phyloP scores from a whole-genome alignment of 35 echinoderm and acorn worm genomes.

The Chiridota heheva region DNA sequence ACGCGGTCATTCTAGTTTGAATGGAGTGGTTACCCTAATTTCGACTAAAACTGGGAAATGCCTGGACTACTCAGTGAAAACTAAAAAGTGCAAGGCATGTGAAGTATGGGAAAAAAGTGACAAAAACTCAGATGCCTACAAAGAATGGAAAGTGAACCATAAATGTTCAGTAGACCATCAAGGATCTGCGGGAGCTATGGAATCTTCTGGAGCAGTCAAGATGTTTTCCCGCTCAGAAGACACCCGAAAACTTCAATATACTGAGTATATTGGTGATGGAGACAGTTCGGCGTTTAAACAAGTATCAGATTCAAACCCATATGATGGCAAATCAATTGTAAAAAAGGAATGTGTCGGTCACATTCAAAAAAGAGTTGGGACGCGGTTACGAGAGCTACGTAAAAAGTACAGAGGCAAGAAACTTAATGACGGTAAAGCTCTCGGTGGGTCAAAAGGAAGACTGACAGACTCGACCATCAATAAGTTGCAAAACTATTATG shows the following conservation, averaged over 20 bases:
- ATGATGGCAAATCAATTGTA: background rate
- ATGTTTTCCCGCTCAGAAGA: slow-evolving; percentile 9
- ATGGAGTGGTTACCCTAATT: slow-evolving; percentile 35
- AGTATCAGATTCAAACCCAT: slow-evolving; percentile 4
- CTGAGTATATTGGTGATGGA: slow-evolving; percentile 42
- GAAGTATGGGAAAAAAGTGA: slow-evolving; percentile 8
- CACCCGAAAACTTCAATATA: background rate
- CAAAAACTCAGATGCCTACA: slow-evolving; percentile 5
- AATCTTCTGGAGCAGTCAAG: slow-evolving; percentile 13
- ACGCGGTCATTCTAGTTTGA: slow-evolving; percentile 11
- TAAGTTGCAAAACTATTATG: too few species aligned
- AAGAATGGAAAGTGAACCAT: slow-evolving; percentile 9
- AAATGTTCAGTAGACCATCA: background rate
- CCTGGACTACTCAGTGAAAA: slow-evolving; percentile 11
- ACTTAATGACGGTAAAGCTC: too few species aligned
- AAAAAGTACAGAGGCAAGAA: background rate
- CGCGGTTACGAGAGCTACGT: background rate
- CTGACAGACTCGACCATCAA: too few species aligned
- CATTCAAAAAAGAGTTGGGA: background rate
- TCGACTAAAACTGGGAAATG: slow-evolving; percentile 10
- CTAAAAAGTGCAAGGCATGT: slow-evolving; percentile 19
- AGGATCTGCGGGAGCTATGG: slow-evolving; percentile 12
- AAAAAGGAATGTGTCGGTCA: slow-evolving; percentile 1
- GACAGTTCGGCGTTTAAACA: slow-evolving; percentile 20
- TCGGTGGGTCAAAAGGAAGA: too few species aligned